Conservation (phyloP, 2,113 vertebrate species). For the Tychaedon coryphoeus region DNA sequence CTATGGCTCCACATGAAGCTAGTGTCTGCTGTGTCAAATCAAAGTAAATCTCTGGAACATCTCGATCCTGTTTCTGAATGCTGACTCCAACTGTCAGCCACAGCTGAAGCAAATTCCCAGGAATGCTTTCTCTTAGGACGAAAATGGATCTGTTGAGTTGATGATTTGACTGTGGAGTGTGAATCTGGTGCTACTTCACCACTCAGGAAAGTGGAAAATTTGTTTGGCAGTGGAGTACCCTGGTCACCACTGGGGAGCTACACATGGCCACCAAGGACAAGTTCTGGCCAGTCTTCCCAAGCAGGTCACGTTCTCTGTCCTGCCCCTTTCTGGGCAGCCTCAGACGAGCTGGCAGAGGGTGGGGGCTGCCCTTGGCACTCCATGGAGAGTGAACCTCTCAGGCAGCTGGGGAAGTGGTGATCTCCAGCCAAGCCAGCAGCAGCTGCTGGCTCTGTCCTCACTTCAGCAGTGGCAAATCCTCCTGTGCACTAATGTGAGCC, state of each 20-base stretch:
- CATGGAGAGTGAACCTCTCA: rapidly evolving
- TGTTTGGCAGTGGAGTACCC: rapidly evolving
- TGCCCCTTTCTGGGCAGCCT: not conserved
- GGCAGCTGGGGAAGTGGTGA: rapidly evolving
- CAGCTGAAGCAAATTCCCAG: not conserved
- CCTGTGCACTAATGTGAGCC: not conserved
- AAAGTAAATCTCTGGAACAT: not conserved
- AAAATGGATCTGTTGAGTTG: not conserved
- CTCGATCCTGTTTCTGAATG: not conserved
- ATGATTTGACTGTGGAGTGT: not conserved
- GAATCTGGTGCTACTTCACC: not conserved
- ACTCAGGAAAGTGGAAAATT: not conserved
- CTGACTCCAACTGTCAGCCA: not conserved
- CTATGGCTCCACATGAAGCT: rapidly evolving
- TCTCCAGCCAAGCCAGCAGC: rapidly evolving
- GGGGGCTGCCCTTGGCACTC: not conserved
- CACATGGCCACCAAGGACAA: not conserved
- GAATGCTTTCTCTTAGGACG: rapidly evolving
- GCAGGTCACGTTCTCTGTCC: rapidly evolving
- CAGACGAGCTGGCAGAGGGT: rapidly evolving
- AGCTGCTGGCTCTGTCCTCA: not conserved
- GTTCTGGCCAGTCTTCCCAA: not conserved
- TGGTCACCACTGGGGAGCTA: no score
- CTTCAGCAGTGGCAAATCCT: not conserved
- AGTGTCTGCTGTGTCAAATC: not conserved